Conservation (phyloP, 1,140 invertebrate genomes). For the Elysia chlorotica region DNA sequence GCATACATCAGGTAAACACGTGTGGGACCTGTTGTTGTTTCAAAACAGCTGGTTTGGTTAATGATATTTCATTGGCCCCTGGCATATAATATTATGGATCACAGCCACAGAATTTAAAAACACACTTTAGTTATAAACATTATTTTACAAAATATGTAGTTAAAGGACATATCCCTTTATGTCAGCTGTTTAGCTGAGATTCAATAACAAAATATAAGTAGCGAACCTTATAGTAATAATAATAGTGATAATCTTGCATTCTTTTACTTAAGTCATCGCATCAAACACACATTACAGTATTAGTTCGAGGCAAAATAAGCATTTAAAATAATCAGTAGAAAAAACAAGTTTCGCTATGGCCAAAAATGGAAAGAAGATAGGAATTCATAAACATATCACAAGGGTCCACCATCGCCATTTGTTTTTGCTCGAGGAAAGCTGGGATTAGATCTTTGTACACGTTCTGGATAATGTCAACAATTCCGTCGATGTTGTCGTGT, state of each 20-base stretch:
- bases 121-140: too few species aligned
- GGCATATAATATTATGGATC: too few species aligned
- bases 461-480: slow-evolving; percentile 25
- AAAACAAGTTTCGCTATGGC: slow-evolving; percentile 12
- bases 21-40: too few species aligned
- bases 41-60: too few species aligned
- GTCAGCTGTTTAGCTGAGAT: neutral
- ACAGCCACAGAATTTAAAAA: too few species aligned
- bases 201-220: neutral
- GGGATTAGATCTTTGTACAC: slow-evolving; percentile 23
- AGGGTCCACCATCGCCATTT: slow-evolving; percentile 23
- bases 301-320: too few species aligned
- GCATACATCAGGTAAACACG: too few species aligned
- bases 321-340: neutral
- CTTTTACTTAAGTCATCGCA: neutral
- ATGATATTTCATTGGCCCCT: too few species aligned
- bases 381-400: slow-evolving; percentile 37
- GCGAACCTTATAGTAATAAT: neutral
- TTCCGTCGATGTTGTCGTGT: slow-evolving; percentile 32
- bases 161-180: neutral
- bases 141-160: too few species aligned
- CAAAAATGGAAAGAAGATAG: slow-evolving; percentile 30
- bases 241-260: too few species aligned
- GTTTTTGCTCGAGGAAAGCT: slow-evolving; percentile 17
- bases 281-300: too few species aligned